These are phyloP conservation scores for Drosophila ohnishii DNA, from an alignment of 1,140 invertebrate species.

Conservation along the genomic window DNA sequence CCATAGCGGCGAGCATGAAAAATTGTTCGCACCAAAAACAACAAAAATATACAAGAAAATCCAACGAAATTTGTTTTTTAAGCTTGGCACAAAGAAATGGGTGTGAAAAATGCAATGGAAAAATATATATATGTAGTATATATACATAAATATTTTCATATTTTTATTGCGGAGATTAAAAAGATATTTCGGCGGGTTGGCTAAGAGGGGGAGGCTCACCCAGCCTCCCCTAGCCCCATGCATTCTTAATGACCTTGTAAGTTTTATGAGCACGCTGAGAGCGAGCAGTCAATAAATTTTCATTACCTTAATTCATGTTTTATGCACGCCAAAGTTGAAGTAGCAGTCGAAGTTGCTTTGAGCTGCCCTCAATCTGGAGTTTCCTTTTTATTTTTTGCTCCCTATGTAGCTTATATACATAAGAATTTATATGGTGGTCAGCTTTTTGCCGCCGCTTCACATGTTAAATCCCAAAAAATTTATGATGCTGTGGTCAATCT, in stretches of 20 bases:
- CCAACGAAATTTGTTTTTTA: slow-evolving; percentile 34
- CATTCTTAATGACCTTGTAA: slow-evolving; percentile 64
- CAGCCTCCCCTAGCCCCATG: slow-evolving; percentile 18
- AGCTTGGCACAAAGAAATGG: slow-evolving; percentile 23
- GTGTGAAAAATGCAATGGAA: slow-evolving; percentile 52
- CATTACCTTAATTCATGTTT: slow-evolving; percentile 78
- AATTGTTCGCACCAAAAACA: slow-evolving; percentile 41
- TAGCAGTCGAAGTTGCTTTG: slow-evolving; percentile 37
- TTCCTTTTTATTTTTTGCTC: slow-evolving; percentile 1
- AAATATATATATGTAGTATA: slow-evolving; percentile 1
- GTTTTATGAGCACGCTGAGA: slow-evolving; percentile 61
- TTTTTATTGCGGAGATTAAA: slow-evolving; percentile 72
- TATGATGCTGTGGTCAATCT: slow-evolving; percentile 78
- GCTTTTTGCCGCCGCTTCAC: slow-evolving; percentile 33
- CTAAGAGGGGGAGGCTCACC: not conserved
- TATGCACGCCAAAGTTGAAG: slow-evolving; percentile 62
- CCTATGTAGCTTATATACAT: not conserved
- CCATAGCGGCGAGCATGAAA: slow-evolving; percentile 70
- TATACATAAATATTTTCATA: slow-evolving; percentile 41
- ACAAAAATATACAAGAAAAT: slow-evolving; percentile 19
- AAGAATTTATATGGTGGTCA: slow-evolving; percentile 30
- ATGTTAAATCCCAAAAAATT: slow-evolving; percentile 75
- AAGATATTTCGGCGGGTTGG: slow-evolving; percentile 33
- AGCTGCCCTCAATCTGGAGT: slow-evolving; percentile 40
- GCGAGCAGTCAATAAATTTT: slow-evolving; percentile 73